Base-by-base conservation (phyloP, 2,113 vertebrate species). In the Salvator merianae region DNA sequence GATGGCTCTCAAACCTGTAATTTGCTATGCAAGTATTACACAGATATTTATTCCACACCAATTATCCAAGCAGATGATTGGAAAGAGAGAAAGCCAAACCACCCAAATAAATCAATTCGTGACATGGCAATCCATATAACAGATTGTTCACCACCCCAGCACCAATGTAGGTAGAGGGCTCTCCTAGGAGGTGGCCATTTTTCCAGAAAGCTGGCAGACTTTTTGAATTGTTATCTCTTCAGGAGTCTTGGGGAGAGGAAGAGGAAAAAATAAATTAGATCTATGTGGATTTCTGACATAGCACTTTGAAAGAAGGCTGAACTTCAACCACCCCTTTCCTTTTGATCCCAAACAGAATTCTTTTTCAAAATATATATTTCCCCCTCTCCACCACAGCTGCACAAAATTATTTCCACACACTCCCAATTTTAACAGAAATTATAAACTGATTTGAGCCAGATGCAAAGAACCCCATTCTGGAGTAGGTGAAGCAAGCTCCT, bases 351-450 rank as follows among this genome's bases (percentile, higher is more conserved):
- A 22, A 70, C 43, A 9, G 24, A 14, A 74, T 24, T 24, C 59
- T 50, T 74, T 79, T 5, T 13, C 38, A 53, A 50, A 84, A 63
- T 43, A 77, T 24, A n/a, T 62, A 20, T 43, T 79, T 59, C 50
- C 26, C 50, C 81, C 36, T 63, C 5, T 32, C 20, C 18, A 16
- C 55, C 18, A 22, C n/a, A 22, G 62, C 30, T 65, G 4, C 16
- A 20, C 55, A 28, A 75, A 75, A 75, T 55, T 68, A 62, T 30
- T 81, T 81, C 62, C 78, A 86, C 75, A 34, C 70, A 40, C 22
- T 26, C 38, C 50, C 3, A 1, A 26, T 55, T 36, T 65, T 24
- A 12, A 8, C 9, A 10, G 40, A 28, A 6, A 77, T 77, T 50
- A 63, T 50, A 26, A 43, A 28, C 62, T 74, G 36, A 43, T 83